Conservation (phyloP, 2,797 vertebrate species). For the Lemur catta region DNA sequence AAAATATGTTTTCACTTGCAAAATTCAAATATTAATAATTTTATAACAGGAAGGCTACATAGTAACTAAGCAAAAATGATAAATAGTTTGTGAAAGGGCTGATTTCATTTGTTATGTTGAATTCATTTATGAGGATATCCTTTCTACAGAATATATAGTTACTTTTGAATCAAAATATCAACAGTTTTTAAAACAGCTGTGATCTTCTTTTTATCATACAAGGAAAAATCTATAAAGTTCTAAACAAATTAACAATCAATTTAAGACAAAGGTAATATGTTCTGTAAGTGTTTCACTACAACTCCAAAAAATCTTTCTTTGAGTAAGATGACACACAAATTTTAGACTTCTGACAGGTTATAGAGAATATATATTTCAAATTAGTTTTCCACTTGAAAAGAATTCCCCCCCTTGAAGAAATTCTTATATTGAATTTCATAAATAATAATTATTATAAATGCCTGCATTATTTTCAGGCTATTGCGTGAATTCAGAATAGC, state of each 20-base stretch:
- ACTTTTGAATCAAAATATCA: background rate
- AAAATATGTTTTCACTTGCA: background rate
- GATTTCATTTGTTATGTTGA: background rate
- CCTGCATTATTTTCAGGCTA: background rate
- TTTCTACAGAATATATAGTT: background rate
- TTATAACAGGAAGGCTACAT: background rate
- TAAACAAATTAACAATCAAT: background rate
- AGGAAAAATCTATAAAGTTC: background rate
- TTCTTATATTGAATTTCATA: background rate
- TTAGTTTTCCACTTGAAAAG: background rate
- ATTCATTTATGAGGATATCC: background rate
- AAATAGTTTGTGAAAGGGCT: background rate
- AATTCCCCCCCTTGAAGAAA: constrained; percentile 20
- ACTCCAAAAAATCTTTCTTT: background rate
- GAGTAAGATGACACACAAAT: background rate
- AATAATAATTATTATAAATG: background rate
- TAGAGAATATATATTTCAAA: background rate
- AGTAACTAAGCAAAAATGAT: background rate
- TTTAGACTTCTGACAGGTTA: background rate
- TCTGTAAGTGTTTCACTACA: background rate
- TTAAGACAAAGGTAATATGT: background rate
- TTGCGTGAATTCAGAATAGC: background rate
- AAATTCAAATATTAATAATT: background rate
- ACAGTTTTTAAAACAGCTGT: background rate
- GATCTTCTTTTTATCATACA: background rate